A percentile compares a stretch with the other conserved stretches of the same genome.
phyloP scores from a whole-genome alignment of 2,797 vertebrate species.

The Picus viridis region DNA sequence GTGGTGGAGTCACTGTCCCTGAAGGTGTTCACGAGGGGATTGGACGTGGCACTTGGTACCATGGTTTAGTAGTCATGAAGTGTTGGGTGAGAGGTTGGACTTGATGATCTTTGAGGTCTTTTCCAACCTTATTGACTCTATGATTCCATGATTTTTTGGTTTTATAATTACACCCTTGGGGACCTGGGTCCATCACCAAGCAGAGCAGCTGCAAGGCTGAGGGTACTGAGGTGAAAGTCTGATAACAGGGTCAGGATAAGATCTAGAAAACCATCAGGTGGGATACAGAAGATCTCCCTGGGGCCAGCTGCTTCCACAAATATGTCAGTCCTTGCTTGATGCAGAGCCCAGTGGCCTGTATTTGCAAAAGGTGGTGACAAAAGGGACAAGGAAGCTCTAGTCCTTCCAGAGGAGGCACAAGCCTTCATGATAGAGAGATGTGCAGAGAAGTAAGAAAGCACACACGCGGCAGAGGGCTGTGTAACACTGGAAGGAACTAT shows the following conservation, averaged over 20 bases:
- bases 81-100: no score
- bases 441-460: not conserved
- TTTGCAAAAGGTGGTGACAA: not conserved
- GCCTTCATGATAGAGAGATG: accelerated
- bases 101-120: no score
- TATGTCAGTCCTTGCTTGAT: not conserved
- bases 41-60: no score
- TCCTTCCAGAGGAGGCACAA: not conserved
- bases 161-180: not conserved
- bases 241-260: not conserved
- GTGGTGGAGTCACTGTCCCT: no score
- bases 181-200: not conserved
- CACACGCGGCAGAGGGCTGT: accelerated
- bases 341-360: not conserved
- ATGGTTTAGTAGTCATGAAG: no score
- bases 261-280: not conserved
- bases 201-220: not conserved
- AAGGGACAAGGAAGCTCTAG: not conserved
- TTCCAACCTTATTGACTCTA: no score
- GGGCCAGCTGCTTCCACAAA: not conserved
- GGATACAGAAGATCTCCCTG: not conserved
- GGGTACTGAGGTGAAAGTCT: not conserved
- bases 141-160: not conserved
- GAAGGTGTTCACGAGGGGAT: no score
- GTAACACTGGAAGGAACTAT: not conserved